Base-by-base conservation (phyloP, 1,140 invertebrate genomes). In the Listronotus bonariensis region DNA sequence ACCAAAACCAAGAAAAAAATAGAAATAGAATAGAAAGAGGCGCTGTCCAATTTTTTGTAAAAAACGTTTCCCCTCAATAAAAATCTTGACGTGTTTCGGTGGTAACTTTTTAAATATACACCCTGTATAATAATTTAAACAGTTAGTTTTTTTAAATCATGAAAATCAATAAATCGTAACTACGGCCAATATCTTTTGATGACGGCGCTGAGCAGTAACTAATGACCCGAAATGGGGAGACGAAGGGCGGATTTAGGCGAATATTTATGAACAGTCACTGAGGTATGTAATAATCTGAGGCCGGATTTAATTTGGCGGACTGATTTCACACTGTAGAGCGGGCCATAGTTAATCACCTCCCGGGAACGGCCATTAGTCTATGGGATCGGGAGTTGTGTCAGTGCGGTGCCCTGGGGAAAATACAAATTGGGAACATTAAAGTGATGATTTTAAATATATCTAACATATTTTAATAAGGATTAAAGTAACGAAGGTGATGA, bases 281-380 rank as follows among this genome's bases (percentile, higher is more conserved):
- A 83, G 82, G 82, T 84, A 85, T 85, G 83, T 84, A 85, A 84
- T 85, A 85, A 84, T 85, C 83, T 84, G 82, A 84, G 81, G 82
- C 82, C 75, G 82, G 83, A 84, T 85, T 85, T 85, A 84, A 85
- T 85, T 85, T 85, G 82, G 82, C 78, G 82, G 83, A 83, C 83
- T 85, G 83, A 85, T 84, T 84, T 85, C 75, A 76, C 77, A 76
- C 73, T 75, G 74, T 68, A 70, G 70, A 72, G 32, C 64, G 26
- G 56, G 43, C 34, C 72, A 74, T 72, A 62, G 71, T 78, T 78
- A 78, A 78, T 78, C 76, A 77, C 75, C 72, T 68, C 64, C 60
- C 69, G 58, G 46, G 14, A 60, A 49, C 58, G 53, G 46, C 54
- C 53, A 65, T 65, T 65, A 57, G 62, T 66, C 42, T 36, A 11